Evolutionary conservation across 35 echinoderm and acorn worm species (phyloP).

Genomic region (Amphiura filiformis): DNA sequence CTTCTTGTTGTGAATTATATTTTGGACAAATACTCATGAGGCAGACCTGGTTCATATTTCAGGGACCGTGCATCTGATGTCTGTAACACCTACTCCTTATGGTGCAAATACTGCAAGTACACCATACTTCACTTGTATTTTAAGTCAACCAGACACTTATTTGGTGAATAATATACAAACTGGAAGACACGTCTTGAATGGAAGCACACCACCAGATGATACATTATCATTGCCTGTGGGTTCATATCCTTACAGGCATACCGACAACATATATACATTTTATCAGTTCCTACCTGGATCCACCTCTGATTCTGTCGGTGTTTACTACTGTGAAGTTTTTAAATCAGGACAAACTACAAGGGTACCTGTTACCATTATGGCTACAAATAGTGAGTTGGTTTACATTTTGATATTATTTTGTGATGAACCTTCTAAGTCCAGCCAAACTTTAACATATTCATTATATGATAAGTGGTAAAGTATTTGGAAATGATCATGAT

Average conservation of each 20-base stretch:
- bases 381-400: background rate
- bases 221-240: background rate
- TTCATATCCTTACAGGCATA: no score
- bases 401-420: no score
- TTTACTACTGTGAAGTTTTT: slow-evolving; percentile 20
- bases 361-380: slow-evolving; percentile 1
- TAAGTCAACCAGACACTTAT: slow-evolving; percentile 5
- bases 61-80: slow-evolving; percentile 4
- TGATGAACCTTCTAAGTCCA: no score
- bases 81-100: slow-evolving; percentile 21
- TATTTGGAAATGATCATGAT: no score
- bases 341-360: slow-evolving; percentile 3
- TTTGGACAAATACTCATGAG: no score
- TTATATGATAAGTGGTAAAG: no score
- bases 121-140: background rate
- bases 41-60: no score
- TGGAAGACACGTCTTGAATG: background rate
- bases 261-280: background rate
- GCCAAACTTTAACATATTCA: no score
- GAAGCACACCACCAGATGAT: background rate
- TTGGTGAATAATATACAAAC: background rate
- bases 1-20: no score
- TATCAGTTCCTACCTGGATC: background rate
- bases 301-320: slow-evolving; percentile 10
- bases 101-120: background rate